Conservation (phyloP, 2,888 invertebrate species). For the Clistopyga incitator region DNA sequence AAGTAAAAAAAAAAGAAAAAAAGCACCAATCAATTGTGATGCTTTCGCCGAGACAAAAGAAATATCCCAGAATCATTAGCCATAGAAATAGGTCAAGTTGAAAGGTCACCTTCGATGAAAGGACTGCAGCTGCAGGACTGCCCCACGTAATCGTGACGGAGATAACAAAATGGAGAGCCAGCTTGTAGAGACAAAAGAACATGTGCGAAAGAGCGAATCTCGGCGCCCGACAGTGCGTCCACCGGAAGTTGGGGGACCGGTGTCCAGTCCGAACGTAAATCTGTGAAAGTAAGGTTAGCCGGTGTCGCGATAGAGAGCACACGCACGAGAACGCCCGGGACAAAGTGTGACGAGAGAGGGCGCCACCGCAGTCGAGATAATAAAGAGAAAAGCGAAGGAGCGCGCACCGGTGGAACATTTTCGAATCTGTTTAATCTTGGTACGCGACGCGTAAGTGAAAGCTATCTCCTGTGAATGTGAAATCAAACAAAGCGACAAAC, state of each 20-base stretch:
- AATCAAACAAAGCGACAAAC: constrained; percentile 84
- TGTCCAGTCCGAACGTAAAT: constrained; percentile 42
- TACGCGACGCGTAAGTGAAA: constrained; percentile 82
- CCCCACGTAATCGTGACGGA: not conserved
- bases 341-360: constrained; percentile 12
- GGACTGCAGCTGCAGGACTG: not conserved
- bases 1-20: not conserved
- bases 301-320: not conserved
- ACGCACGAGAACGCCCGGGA: not conserved
- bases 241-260: constrained; percentile 48
- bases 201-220: constrained; percentile 33
- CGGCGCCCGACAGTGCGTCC: not conserved
- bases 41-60: not conserved
- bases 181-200: not conserved
- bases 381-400: constrained; percentile 67
- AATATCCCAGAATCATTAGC: not conserved
- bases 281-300: not conserved
- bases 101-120: not conserved
- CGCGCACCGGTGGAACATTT: constrained; percentile 77
- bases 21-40: too few relatives aligned
- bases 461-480: constrained; percentile 83
- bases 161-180: constrained; percentile 9
- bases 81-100: constrained; percentile 11
- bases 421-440: constrained; percentile 84
- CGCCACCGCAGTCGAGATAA: constrained; percentile 34